These are phyloP conservation scores for Oncorhynchus clarkii DNA, from an alignment of 2,113 vertebrate species.

Conservation along the genomic window DNA sequence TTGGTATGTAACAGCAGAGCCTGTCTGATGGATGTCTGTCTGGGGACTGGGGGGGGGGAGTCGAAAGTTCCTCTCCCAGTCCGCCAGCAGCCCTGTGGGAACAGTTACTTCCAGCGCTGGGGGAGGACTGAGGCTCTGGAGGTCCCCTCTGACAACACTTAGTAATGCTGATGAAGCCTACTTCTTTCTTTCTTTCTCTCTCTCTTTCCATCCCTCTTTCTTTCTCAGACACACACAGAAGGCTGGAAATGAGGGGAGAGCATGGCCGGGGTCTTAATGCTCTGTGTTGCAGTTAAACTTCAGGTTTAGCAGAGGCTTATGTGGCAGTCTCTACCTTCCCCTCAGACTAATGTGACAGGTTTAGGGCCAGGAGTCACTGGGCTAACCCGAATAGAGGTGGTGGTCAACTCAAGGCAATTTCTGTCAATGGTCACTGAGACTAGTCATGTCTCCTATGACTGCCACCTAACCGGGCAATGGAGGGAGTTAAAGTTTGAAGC, in stretches of 20 bases:
- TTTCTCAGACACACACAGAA: not conserved
- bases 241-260: not conserved
- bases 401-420: not conserved
- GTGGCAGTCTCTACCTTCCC: constrained; percentile 1
- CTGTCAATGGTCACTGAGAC: not conserved
- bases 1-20: constrained; percentile 4
- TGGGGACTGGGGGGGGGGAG: constrained; percentile 19
- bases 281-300: not conserved
- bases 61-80: not conserved
- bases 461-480: not conserved
- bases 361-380: not conserved
- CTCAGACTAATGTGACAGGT: constrained; percentile 6
- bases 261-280: not conserved
- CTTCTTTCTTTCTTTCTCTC: not conserved
- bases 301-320: not conserved
- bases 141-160: constrained; percentile 10
- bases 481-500: not conserved
- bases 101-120: not conserved
- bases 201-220: not conserved
- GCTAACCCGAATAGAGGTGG: not conserved
- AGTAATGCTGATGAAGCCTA: not conserved
- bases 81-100: not conserved
- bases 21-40: constrained; percentile 31
- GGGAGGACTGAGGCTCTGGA: not conserved
- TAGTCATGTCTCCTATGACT: not conserved